Evolutionary conservation across 2,113 vertebrate species (phyloP).

Genomic region (Tor tambroides): DNA sequence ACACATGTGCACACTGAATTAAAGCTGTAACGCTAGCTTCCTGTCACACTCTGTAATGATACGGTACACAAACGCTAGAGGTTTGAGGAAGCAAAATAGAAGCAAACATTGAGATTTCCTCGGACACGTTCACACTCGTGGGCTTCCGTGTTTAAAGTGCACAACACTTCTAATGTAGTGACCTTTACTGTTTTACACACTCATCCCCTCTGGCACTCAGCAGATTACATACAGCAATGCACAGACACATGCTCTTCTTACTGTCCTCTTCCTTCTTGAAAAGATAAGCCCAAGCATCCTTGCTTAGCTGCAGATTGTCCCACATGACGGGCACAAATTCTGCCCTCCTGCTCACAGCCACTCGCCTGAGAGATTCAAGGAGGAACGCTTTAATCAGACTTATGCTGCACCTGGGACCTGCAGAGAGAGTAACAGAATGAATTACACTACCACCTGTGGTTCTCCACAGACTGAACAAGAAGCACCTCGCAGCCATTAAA

Average conservation of each 20-base stretch:
- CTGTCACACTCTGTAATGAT: neutral
- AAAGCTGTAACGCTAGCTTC: neutral
- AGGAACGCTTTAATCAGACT: neutral
- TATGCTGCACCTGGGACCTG: neutral
- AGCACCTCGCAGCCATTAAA: constrained; percentile 43
- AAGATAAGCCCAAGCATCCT: constrained; percentile 22
- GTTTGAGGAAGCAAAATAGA: neutral
- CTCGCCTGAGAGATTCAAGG: neutral
- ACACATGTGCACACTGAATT: constrained; percentile 23
- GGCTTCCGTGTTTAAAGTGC: neutral
- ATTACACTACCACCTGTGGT: constrained; percentile 1
- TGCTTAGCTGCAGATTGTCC: constrained; percentile 21
- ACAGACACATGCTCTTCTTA: neutral
- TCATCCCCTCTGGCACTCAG: neutral
- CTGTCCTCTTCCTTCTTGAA: constrained; percentile 14
- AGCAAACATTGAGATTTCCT: neutral
- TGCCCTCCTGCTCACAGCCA: constrained; percentile 5
- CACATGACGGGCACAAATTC: neutral
- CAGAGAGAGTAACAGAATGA: neutral
- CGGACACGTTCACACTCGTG: neutral
- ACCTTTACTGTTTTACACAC: constrained; percentile 12
- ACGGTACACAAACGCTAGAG: neutral
- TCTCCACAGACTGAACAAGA: constrained; percentile 12
- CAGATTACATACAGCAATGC: neutral
- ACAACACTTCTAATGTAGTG: neutral